Conservation (phyloP, 1,140 invertebrate species). For the Halesus radiatus region DNA sequence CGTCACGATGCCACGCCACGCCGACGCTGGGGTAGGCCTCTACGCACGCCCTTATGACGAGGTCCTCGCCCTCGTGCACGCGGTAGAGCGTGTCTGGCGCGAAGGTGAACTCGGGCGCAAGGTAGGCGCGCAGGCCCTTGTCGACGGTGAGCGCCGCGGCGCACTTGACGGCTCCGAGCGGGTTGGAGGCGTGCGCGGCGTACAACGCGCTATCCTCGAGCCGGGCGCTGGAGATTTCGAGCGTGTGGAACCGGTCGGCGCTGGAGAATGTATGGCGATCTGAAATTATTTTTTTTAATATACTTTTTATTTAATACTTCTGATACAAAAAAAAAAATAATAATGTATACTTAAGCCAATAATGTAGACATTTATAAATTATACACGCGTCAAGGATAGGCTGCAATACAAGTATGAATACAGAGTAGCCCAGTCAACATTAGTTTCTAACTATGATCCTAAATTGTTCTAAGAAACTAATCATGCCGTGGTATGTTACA, state of each 20-base stretch:
- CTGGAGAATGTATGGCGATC: constrained; percentile 74
- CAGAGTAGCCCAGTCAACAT: too few species aligned
- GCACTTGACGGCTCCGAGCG: constrained; percentile 87
- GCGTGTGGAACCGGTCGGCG: constrained; percentile 84
- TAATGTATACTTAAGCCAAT: too few species aligned
- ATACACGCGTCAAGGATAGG: too few species aligned
- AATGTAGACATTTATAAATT: too few species aligned
- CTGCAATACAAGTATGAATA: too few species aligned
- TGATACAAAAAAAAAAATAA: too few species aligned
- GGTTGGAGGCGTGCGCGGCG: constrained; percentile 83
- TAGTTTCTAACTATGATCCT: too few species aligned
- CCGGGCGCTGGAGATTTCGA: constrained; percentile 85
- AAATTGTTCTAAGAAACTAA: too few species aligned
- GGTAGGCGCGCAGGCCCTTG: constrained; percentile 85
- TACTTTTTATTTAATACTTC: too few species aligned
- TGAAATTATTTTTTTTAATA: constrained; percentile 61
- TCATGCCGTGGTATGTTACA: too few species aligned
- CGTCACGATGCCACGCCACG: constrained; percentile 82
- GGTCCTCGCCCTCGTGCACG: constrained; percentile 74
- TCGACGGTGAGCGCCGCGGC: constrained; percentile 86
- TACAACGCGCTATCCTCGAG: constrained; percentile 89
- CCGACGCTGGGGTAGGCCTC: constrained; percentile 87
- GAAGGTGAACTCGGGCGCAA: constrained; percentile 82
- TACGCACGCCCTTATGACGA: constrained; percentile 79
- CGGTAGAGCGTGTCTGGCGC: constrained; percentile 76